Evolutionary conservation across 2,113 vertebrate species (phyloP), one percentile per base, ranked within the genome.

Genomic region (Sinocyclocheilus anshuiensis): DNA sequence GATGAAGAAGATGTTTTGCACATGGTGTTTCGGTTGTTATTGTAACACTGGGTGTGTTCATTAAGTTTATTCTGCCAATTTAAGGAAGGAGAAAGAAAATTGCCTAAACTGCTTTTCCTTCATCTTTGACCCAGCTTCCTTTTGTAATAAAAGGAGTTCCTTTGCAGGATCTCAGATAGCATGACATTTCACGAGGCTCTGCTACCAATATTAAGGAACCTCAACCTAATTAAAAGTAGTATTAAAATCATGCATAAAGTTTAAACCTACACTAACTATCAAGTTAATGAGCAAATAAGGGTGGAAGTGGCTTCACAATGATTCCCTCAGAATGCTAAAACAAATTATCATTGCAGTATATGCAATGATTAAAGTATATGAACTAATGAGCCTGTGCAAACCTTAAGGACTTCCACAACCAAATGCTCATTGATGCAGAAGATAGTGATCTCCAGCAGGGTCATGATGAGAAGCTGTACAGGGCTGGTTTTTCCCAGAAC

Each of bases 401-500:
- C 98, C 84, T 0, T 0, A 0, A 99, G 48, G 39, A 94, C 0
- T 0, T 22, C 0, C 0, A 10, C 88, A 77, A 97, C 96, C 36
- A 98, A 88, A 72, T 97, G 89, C 84, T 99, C 97, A 0, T 99
- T 99, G 88, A 92, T 90, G 81, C 94, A 91, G 92, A 99, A 99
- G 80, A 95, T 89, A 72, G 95, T 86, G 86, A 98, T 97, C 93
- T 99, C 98, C 88, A 98, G 63, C 20, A 99, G 84, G 22, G 97
- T 95, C 96, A 99, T 94, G 89, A 98, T 96, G 89, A 99, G 92
- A 89, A 99, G 95, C 93, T 99, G 98, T 42, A 97, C 61, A 4
- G 97, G 98, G 81, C 96, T 99, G 86, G 97, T 98, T 94, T 97
- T 99, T n/a, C 98, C 98, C 91, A 99, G 91, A 63, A 99, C 92